These are phyloP conservation scores for Brachyptera putata DNA, from an alignment of 2,888 invertebrate species.

Conservation along the genomic window DNA sequence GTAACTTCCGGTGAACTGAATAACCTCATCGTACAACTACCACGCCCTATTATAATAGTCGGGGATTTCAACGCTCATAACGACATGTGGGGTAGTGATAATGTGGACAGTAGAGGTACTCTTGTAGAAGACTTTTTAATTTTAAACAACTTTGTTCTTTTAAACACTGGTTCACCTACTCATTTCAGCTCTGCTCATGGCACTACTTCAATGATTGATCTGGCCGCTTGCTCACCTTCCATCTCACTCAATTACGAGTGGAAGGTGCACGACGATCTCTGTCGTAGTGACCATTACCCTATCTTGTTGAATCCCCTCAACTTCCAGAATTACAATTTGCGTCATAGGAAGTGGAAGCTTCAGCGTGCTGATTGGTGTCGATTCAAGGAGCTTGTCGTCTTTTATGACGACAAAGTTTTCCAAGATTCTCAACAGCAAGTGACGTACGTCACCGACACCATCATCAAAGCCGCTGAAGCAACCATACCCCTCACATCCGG, in stretches of 20 bases:
- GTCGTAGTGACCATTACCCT: slow-evolving; percentile 2
- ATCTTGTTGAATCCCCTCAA: not conserved
- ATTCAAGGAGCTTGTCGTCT: not conserved
- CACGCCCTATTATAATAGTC: not conserved
- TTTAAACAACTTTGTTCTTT: not conserved
- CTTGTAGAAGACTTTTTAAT: not conserved
- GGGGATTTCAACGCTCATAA: slow-evolving; percentile 14
- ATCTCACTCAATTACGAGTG: not conserved
- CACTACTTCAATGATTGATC: not conserved
- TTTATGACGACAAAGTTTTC: not conserved
- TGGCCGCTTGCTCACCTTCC: not conserved
- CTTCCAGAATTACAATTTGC: not conserved
- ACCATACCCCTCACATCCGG: not conserved
- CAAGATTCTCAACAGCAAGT: not conserved
- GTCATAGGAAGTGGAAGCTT: not conserved
- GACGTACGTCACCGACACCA: not conserved
- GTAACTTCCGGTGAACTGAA: not conserved
- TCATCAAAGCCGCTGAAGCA: not conserved
- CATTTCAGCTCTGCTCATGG: not conserved
- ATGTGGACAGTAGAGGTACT: not conserved
- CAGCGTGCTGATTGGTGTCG: not conserved
- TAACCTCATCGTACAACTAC: not conserved
- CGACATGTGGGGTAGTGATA: not conserved
- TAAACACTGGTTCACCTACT: not conserved
- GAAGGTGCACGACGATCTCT: not conserved